phyloP scores from a whole-genome alignment of 2,888 invertebrate species.

The Teleogryllus oceanicus region DNA sequence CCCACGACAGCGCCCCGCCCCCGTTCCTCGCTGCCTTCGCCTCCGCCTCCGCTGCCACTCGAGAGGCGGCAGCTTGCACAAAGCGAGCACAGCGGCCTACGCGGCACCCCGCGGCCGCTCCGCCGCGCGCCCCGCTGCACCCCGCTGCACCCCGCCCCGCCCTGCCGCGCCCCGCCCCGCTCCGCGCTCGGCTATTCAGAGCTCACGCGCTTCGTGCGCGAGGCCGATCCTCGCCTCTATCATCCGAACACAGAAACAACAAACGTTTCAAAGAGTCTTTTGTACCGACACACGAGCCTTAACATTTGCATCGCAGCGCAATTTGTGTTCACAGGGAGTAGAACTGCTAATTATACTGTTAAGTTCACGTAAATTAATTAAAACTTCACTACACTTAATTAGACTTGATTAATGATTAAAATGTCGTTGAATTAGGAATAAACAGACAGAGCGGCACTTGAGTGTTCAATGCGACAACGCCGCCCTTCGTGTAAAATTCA shows the following conservation, averaged over 20 bases:
- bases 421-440: constrained; percentile 11
- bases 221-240: constrained; percentile 9
- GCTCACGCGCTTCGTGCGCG: background rate
- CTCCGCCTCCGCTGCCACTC: background rate
- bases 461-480: constrained; percentile 9
- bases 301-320: constrained; percentile 6
- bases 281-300: constrained; percentile 12
- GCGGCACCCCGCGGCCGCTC: background rate
- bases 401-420: constrained; percentile 18
- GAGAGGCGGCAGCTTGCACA: background rate
- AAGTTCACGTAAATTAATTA: constrained; percentile 18
- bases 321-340: constrained; percentile 9
- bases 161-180: background rate
- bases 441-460: background rate
- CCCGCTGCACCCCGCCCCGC: background rate
- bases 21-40: background rate
- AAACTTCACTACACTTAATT: constrained; percentile 18
- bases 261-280: constrained; percentile 18
- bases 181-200: background rate
- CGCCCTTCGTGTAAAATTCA: background rate
- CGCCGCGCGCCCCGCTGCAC: background rate
- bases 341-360: constrained; percentile 18
- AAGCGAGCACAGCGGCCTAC: background rate
- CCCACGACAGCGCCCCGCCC: background rate
- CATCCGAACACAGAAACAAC: constrained; percentile 9